These are phyloP conservation scores for Ganaspis brasiliensis DNA, from an alignment of 2,888 invertebrate genomes.

Conservation along the genomic window DNA sequence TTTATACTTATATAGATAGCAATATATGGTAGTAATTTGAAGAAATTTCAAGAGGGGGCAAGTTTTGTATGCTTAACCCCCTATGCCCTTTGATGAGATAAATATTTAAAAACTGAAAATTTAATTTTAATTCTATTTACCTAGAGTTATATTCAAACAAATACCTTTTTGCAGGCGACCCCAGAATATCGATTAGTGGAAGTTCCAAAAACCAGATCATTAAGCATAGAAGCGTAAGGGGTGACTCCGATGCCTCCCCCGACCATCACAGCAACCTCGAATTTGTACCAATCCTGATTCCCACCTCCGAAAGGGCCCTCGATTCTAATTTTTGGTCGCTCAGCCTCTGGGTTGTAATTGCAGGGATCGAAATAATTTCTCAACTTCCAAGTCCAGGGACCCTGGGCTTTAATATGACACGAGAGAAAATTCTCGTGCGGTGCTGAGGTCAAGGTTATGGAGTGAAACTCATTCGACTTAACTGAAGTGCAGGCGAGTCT, in stretches of 20 bases:
- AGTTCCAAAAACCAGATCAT: slow-evolving; percentile 97
- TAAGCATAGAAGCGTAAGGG: slow-evolving; percentile 97
- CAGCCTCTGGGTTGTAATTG: slow-evolving; percentile 92
- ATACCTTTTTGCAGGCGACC: slow-evolving; percentile 97
- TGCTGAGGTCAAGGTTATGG: slow-evolving; percentile 96
- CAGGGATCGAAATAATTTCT: slow-evolving; percentile 97
- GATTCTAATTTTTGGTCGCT: slow-evolving; percentile 91
- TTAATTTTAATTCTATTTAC: too few species aligned
- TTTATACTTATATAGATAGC: too few species aligned
- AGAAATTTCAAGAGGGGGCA: too few species aligned
- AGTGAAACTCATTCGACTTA: slow-evolving; percentile 94
- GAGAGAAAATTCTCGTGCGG: slow-evolving; percentile 97
- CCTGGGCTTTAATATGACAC: slow-evolving; percentile 95
- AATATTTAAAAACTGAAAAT: too few species aligned
- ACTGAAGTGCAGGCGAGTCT: slow-evolving; percentile 95
- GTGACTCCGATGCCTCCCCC: slow-evolving; percentile 99
- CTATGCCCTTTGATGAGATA: too few species aligned
- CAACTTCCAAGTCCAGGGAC: slow-evolving; percentile 98
- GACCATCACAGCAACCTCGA: slow-evolving; percentile 98
- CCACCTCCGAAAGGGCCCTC: slow-evolving; percentile 99
- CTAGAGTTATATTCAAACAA: too few species aligned
- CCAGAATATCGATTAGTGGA: slow-evolving; percentile 97
- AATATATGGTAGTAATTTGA: too few species aligned
- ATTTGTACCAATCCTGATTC: slow-evolving; percentile 99
- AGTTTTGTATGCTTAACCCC: too few species aligned